Conservation (phyloP, 2,797 vertebrate species). For the Halcyon chelicuti region DNA sequence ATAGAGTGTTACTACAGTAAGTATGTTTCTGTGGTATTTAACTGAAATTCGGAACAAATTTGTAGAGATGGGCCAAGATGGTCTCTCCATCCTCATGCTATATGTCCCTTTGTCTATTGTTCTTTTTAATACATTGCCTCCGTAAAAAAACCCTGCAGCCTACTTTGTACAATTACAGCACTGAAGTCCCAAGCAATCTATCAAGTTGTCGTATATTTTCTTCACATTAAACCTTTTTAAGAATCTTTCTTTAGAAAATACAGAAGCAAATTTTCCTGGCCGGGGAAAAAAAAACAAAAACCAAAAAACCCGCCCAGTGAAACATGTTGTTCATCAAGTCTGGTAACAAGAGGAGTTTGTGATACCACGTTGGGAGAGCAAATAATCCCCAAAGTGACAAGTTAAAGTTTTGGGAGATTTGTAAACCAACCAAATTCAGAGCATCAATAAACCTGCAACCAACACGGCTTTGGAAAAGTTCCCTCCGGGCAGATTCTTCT, state of each 20-base stretch:
- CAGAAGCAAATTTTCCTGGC: conserved; percentile 19
- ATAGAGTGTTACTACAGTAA: not conserved
- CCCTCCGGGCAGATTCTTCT: not conserved
- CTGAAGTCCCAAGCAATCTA: conserved; percentile 50
- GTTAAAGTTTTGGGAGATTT: not conserved
- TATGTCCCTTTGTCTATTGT: conserved; percentile 36
- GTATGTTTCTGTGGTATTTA: conserved; percentile 1
- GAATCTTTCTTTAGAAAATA: conserved; percentile 5
- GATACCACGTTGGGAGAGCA: not conserved
- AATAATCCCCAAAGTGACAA: not conserved
- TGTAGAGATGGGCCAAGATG: not conserved
- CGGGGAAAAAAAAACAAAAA: not conserved
- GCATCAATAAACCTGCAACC: not conserved
- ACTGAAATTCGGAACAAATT: conserved; percentile 42
- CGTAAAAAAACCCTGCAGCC: conserved; percentile 25
- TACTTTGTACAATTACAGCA: conserved; percentile 49
- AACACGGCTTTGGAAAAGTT: not conserved
- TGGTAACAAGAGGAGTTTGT: conserved; percentile 26
- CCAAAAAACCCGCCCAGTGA: not conserved
- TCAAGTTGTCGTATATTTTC: conserved; percentile 52
- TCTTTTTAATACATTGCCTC: conserved; percentile 37
- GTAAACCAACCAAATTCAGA: not conserved
- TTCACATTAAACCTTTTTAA: conserved; percentile 20
- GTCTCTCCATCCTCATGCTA: not conserved
- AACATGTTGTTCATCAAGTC: not conserved